These are phyloP conservation scores for Metellina segmentata DNA, from an alignment of 2,888 invertebrate species.

Conservation along the genomic window DNA sequence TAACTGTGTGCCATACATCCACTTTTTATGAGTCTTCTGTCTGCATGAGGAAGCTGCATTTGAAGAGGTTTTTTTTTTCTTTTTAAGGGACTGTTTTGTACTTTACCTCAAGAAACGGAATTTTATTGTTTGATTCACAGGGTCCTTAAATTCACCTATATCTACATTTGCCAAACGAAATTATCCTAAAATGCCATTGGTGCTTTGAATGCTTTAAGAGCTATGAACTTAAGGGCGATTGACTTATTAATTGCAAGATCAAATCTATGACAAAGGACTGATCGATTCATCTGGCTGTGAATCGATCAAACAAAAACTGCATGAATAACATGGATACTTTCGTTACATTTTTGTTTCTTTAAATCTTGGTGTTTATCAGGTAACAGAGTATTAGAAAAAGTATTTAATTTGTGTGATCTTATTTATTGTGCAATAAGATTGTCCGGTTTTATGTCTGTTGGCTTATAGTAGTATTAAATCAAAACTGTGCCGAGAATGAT, in stretches of 20 bases:
- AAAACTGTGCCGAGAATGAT: not conserved
- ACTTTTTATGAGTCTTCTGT: not conserved
- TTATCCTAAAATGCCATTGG: not conserved
- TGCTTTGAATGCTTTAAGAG: not conserved
- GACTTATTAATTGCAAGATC: too few relatives aligned
- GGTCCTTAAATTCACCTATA: not conserved
- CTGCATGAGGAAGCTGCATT: not conserved
- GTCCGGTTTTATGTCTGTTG: not conserved
- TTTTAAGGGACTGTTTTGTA: not conserved
- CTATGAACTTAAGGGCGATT: not conserved
- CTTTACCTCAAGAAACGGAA: not conserved
- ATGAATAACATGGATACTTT: not conserved
- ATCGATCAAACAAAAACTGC: not conserved
- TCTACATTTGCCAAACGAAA: too few relatives aligned
- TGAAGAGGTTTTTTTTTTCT: not conserved
- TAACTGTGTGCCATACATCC: not conserved
- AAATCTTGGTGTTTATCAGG: not conserved
- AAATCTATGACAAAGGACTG: too few relatives aligned
- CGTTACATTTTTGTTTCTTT: too few relatives aligned
- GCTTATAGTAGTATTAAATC: not conserved
- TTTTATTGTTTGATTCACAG: not conserved
- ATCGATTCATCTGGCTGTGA: too few relatives aligned
- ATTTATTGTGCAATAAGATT: not conserved
- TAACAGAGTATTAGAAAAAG: not conserved
- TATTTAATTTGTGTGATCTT: not conserved